Percentiles rank a stretch among this genome's conserved stretches.
Conservation (phyloP, 1,140 invertebrate genomes). For the Venturia canescens region DNA sequence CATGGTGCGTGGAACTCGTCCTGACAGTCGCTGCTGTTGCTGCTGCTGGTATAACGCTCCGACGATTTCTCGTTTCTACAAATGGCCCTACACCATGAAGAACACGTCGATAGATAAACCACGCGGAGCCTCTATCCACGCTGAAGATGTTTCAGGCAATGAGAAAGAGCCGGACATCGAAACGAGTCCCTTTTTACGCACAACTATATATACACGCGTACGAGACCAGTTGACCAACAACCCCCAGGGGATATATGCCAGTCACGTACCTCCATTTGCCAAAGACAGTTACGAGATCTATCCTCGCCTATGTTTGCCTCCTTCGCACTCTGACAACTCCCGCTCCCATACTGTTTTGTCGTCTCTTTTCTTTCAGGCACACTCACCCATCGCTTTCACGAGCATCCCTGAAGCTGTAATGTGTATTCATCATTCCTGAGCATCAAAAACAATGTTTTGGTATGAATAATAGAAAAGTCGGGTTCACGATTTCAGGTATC, state of each 20-base stretch:
- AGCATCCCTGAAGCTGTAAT: not conserved
- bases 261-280: slow-evolving; percentile 6
- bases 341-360: not conserved
- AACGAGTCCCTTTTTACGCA: not conserved
- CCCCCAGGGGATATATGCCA: not conserved
- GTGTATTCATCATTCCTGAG: not conserved
- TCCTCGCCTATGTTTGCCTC: not conserved
- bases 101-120: slow-evolving; percentile 1
- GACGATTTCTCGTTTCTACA: slow-evolving; percentile 56
- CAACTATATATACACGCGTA: not conserved
- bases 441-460: too few species aligned
- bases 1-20: slow-evolving; percentile 44
- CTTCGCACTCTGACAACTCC: not conserved
- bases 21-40: slow-evolving; percentile 53
- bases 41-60: slow-evolving; percentile 52
- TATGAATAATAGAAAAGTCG: too few species aligned
- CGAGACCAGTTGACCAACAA: not conserved
- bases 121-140: not conserved
- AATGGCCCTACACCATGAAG: slow-evolving; percentile 8
- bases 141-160: not conserved
- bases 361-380: not conserved
- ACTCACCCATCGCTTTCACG: not conserved
- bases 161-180: slow-evolving; percentile 1
- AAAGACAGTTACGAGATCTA: not conserved
- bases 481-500: too few species aligned